Percentiles rank a stretch among this genome's conserved stretches.
Evolutionary conservation across 2,888 invertebrate genomes (phyloP).

Genomic region (Dastarcus helophoroides): DNA sequence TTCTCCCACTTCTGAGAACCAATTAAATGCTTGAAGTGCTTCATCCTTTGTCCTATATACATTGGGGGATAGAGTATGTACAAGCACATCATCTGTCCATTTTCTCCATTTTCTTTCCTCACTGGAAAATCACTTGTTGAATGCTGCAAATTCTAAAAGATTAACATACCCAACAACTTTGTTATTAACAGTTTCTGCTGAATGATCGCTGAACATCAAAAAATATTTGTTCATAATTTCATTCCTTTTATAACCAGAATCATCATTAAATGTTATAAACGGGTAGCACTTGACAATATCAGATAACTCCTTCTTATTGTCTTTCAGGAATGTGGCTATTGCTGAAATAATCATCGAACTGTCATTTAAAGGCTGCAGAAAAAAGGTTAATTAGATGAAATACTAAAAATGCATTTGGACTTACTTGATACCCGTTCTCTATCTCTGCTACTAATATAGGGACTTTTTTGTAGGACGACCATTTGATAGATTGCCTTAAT

Average conservation of each 20-base stretch:
- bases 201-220: constrained; percentile 61
- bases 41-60: constrained; percentile 82
- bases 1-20: constrained; percentile 87
- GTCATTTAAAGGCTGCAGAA: constrained; percentile 72
- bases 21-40: constrained; percentile 81
- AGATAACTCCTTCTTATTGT: constrained; percentile 45
- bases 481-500: constrained; percentile 77
- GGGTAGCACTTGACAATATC: constrained; percentile 74
- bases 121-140: constrained; percentile 41
- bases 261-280: constrained; percentile 52
- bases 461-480: constrained; percentile 92
- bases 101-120: constrained; percentile 90
- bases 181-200: constrained; percentile 41
- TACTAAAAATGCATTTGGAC: constrained; percentile 4
- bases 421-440: constrained; percentile 58
- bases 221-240: constrained; percentile 85
- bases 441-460: constrained; percentile 75
- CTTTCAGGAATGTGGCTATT: constrained; percentile 63
- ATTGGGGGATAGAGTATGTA: constrained; percentile 92
- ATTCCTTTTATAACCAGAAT: constrained; percentile 51
- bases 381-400: constrained; percentile 2
- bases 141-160: not conserved
- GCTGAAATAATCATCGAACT: constrained; percentile 90
- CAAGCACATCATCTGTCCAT: constrained; percentile 87
- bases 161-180: constrained; percentile 47